These are phyloP conservation scores for Acleris cristana DNA, from an alignment of 2,888 invertebrate genomes.

Conservation along the genomic window DNA sequence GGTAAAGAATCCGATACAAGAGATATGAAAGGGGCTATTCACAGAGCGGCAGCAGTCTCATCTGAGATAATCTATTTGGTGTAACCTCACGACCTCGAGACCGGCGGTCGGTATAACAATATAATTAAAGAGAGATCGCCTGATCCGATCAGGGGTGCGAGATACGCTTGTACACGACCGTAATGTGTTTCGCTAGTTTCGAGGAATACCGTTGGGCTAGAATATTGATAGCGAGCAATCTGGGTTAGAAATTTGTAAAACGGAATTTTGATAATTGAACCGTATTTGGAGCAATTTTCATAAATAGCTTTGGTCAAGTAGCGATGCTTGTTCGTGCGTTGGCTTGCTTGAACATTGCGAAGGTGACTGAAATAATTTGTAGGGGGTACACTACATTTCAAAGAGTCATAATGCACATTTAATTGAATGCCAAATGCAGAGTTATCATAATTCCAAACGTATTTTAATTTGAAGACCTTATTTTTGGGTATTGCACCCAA, in stretches of 20 bases:
- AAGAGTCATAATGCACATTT: too few species aligned
- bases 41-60: constrained; percentile 71
- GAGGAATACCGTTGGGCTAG: constrained; percentile 6
- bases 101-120: constrained; percentile 74
- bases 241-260: neutral
- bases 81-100: constrained; percentile 80
- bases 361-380: too few species aligned
- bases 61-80: constrained; percentile 82
- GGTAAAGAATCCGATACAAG: constrained; percentile 67
- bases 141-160: constrained; percentile 49
- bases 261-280: too few species aligned
- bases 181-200: neutral
- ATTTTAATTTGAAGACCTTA: too few species aligned
- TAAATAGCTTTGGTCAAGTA: too few species aligned
- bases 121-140: constrained; percentile 81
- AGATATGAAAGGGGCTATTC: constrained; percentile 70
- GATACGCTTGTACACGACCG: constrained; percentile 20
- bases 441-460: too few species aligned
- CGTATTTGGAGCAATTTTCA: too few species aligned
- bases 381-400: too few species aligned
- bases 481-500: too few species aligned
- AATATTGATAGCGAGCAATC: neutral
- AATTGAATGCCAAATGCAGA: too few species aligned
- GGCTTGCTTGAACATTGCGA: too few species aligned
- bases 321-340: too few species aligned